Evolutionary conservation across 2,113 vertebrate species (phyloP).

Genomic region (Chloroceryle aenea): DNA sequence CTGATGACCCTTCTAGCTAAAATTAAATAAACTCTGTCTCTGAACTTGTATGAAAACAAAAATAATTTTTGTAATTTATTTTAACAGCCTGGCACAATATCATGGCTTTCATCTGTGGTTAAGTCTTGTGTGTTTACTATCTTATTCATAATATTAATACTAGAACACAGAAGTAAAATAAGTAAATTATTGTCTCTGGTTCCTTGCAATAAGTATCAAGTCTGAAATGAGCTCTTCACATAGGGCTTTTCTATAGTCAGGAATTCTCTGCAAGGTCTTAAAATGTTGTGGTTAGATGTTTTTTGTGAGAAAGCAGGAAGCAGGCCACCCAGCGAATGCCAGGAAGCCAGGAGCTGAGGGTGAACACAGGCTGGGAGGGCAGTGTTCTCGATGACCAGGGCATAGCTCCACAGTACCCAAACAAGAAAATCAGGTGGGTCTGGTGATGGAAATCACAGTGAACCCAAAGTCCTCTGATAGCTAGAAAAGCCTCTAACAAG

Average conservation of each 20-base stretch:
- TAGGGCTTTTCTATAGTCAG: neutral
- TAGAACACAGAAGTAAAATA: neutral
- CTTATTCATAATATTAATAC: neutral
- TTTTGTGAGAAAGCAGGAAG: neutral
- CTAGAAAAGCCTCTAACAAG: neutral
- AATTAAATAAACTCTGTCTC: neutral
- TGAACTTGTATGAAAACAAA: neutral
- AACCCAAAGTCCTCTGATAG: neutral
- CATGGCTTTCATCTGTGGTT: neutral
- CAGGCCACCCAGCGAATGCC: fast-evolving
- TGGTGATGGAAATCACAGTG: neutral
- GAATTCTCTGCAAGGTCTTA: neutral
- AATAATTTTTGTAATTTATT: neutral
- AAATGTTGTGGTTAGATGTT: neutral
- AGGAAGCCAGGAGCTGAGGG: neutral
- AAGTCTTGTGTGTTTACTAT: neutral
- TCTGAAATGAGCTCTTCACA: neutral
- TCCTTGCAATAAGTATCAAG: neutral
- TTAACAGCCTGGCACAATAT: neutral
- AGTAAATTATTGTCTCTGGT: neutral
- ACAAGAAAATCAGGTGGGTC: fast-evolving
- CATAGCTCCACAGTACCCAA: neutral
- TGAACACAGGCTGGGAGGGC: neutral
- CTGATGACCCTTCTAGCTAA: neutral
- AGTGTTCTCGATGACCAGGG: neutral